Evolutionary conservation across 2,888 invertebrate species (phyloP).

Genomic region (Itoplectis maculator): DNA sequence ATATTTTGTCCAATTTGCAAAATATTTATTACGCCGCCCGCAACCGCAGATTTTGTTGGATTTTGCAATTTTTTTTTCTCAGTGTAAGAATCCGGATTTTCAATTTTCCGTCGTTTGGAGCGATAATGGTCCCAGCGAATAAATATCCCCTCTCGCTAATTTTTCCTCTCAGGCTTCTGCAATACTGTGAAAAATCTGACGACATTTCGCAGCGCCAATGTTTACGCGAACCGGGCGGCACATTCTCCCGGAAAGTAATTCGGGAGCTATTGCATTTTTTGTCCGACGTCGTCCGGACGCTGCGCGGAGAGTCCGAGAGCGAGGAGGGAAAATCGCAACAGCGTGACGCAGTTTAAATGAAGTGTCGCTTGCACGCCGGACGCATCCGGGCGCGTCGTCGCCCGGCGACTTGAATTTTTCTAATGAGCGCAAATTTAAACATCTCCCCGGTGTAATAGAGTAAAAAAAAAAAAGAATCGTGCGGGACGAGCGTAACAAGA

Average conservation of each 20-base stretch:
- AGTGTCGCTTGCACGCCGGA: constrained; percentile 71
- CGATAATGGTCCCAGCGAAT: no score
- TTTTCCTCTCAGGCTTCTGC: background rate
- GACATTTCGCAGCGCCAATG: background rate
- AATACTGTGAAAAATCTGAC: background rate
- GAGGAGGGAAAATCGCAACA: constrained; percentile 49
- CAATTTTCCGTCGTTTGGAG: no score
- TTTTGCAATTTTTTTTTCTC: no score
- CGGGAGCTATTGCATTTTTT: constrained; percentile 41
- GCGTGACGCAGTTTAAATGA: constrained; percentile 65
- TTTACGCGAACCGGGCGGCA: background rate
- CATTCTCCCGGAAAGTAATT: background rate
- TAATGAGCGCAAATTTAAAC: constrained; percentile 67
- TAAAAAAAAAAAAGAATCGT: constrained; percentile 52
- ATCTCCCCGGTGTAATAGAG: constrained; percentile 25
- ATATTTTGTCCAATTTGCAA: no score
- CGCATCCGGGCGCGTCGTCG: constrained; percentile 65
- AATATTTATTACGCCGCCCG: no score
- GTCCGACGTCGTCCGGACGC: background rate
- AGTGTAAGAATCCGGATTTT: no score
- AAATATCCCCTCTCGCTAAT: no score
- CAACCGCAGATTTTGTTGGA: no score
- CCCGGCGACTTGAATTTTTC: constrained; percentile 54
- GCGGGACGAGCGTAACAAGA: constrained; percentile 19
- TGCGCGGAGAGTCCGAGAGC: constrained; percentile 6